Evolutionary conservation across 2,888 invertebrate genomes (phyloP), one percentile per base, ranked within the genome.

Genomic region (Lamellibrachia satsuma): DNA sequence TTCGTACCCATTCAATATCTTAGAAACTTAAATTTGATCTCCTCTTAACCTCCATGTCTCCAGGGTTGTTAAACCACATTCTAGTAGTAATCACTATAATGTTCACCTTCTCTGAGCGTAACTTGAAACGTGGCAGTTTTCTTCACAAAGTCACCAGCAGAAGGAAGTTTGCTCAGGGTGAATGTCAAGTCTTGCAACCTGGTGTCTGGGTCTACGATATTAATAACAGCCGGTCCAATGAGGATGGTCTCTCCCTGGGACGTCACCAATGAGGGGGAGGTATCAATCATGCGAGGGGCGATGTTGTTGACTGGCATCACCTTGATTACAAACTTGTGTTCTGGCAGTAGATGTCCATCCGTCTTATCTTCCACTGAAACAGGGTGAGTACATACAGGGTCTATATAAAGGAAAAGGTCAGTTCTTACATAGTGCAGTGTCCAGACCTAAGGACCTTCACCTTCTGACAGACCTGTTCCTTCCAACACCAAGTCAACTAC

Each of bases 251-350:
- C 95, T 27, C 95, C 95, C 93, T 95, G 94, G 90, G 95, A 92
- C 51, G 95, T 95, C 8, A 93, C 94, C 7, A 96, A 90, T 9
- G 93, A 90, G 27, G 94, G 94, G 90, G 92, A 93, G 7, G 94
- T 92, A 51, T 94, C 92, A 2, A 93, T 91, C 92, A 96, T 95
- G 51, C 93, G 90, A 0, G 96, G 96, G 11, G 95, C 94, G 91
- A 94, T 94, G 94, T 95, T 95, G 94, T 96, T 95, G 57, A 96
- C 95, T 8, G 96, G 96, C n/a, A 95, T 60, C 6, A 96, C 93
- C 39, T 94, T 92, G 52, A 96, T 95, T 39, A 94, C 94, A 93
- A 96, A 96, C 93, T 94, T 94, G 93, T 95, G 94, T 90, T 94
- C 93, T 11, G 92, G 93, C 51, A 93, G 60, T 27, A 91, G 57